Evolutionary conservation across 2,113 vertebrate species (phyloP), one percentile per base, ranked within the genome.

Genomic region (Sinocyclocheilus anophthalmus): DNA sequence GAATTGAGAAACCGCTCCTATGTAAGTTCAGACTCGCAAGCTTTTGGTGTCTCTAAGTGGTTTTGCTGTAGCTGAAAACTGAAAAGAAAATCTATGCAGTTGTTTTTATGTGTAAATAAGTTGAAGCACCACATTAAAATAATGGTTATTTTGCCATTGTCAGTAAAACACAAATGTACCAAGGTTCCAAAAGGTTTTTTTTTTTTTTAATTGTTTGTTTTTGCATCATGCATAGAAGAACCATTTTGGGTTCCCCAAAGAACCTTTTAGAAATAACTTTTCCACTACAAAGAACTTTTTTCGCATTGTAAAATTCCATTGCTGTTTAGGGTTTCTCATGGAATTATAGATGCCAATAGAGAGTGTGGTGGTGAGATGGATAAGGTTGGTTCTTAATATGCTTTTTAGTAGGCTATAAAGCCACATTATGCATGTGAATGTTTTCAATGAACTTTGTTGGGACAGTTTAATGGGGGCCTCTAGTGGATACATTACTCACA

Each of bases 381-480:
- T n/a, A 42, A 37, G 5, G 26, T 20, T 30, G 30, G 20, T 39
- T 1, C 14, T 70, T 70, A 7, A 37, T 20, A 11, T 48, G 33
- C 6, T 39, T 76, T 22, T 48, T 12, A 76, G 69, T 42, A 72
- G 50, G 2, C 30, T 33, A 33, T 0, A 33, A 13, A 42, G 11
- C 20, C 53, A 63, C 76, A 48, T 61, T 24, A 11, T 3, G 3
- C 6, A 39, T 80, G 33, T 70, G 14, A 73, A 72, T 76, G 67
- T 76, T 55, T 57, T 72, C 11, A n/a, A 2, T 37, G 18, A 53
- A 30, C 14, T 48, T 73, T 24, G 8, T 50, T 48, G 73, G 80
- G 63, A 85, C 85, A 88, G 88, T 77, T 86, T 83, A 86, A 89
- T 91, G 91, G 81, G 87, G 87, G 82, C 91, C 90, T 86, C 91